Evolutionary conservation across 2,113 vertebrate genomes (phyloP).

Genomic region (Megaleporinus macrocephalus): DNA sequence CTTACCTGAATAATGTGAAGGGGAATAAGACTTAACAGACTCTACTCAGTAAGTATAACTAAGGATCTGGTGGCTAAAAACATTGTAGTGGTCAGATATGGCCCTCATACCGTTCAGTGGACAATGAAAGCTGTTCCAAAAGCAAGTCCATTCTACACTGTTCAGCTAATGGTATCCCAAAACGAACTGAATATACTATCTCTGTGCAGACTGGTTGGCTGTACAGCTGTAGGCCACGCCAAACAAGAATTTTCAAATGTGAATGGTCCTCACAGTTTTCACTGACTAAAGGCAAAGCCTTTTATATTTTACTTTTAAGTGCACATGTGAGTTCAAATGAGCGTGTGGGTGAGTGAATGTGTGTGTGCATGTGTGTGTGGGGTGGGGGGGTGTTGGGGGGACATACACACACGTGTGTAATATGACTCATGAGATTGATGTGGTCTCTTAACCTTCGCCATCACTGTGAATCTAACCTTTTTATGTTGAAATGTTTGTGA

Average conservation of each 20-base stretch:
- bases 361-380: constrained; percentile 39
- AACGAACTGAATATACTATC: not conserved
- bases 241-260: constrained; percentile 62
- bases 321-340: constrained; percentile 9
- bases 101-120: not conserved
- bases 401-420: constrained; percentile 30
- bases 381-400: not conserved
- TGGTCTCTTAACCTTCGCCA: constrained; percentile 71
- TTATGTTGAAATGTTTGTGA: constrained; percentile 76
- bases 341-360: constrained; percentile 51
- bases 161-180: not conserved
- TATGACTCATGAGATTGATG: constrained; percentile 60
- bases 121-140: constrained; percentile 10
- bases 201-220: constrained; percentile 11
- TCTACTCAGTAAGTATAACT: not conserved
- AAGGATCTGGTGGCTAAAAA: constrained; percentile 6
- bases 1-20: not conserved
- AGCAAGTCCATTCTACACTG: not conserved
- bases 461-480: constrained; percentile 81
- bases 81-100: not conserved
- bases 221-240: constrained; percentile 18
- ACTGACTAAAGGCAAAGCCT: constrained; percentile 30
- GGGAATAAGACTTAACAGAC: not conserved
- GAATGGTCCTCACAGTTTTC: constrained; percentile 26
- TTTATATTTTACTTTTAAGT: constrained; percentile 34